These are phyloP conservation scores for Chauna torquata DNA, from an alignment of 2,113 vertebrate species.

Conservation along the genomic window DNA sequence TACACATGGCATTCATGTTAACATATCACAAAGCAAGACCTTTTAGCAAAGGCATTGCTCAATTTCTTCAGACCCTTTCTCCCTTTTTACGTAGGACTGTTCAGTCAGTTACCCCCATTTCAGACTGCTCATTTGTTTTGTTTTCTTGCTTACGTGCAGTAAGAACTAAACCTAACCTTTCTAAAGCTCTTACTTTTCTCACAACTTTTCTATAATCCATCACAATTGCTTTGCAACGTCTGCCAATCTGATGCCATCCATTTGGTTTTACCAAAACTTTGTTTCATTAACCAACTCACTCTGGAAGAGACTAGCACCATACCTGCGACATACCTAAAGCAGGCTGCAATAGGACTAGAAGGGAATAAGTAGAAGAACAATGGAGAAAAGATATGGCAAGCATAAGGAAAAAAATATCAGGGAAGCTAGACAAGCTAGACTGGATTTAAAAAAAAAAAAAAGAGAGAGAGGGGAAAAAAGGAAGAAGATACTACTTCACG, in stretches of 20 bases:
- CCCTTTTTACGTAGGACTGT: background rate
- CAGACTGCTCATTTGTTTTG: background rate
- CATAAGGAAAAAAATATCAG: background rate
- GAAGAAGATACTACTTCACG: background rate
- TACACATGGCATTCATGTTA: background rate
- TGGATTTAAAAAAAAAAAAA: background rate
- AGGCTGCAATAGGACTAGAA: background rate
- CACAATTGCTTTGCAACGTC: background rate
- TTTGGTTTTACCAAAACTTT: background rate
- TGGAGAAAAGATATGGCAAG: background rate
- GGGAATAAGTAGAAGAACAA: background rate
- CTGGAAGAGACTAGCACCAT: background rate
- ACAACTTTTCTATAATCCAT: background rate
- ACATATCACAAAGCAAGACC: background rate
- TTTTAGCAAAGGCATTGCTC: background rate
- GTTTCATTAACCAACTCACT: background rate
- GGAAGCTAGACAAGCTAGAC: background rate
- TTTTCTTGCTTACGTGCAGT: background rate
- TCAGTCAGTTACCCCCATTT: background rate
- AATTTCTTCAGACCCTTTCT: background rate
- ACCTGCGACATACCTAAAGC: background rate
- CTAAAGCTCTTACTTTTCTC: background rate
- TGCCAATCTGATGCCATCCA: background rate
- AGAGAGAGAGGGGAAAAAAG: background rate
- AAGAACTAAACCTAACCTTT: background rate